Evolutionary conservation across 2,797 vertebrate genomes (phyloP).

Genomic region (Varecia variegata): DNA sequence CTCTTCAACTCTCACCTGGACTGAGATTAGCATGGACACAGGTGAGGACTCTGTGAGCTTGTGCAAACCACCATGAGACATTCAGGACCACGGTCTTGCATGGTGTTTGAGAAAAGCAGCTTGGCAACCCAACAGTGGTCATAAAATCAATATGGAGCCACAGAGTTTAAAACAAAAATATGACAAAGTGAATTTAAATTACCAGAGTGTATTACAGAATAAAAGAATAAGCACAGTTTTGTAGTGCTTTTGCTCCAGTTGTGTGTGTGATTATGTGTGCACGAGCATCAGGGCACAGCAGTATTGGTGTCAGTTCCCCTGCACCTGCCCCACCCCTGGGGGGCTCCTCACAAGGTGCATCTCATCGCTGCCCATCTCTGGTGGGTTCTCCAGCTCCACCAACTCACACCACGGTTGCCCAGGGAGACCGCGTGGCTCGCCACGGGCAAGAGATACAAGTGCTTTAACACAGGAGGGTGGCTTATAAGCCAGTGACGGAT

Average conservation of each 20-base stretch:
- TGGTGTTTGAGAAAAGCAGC: background rate
- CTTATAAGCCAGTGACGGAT: background rate
- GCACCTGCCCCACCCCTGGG: background rate
- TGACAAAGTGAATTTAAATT: background rate
- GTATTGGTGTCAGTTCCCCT: background rate
- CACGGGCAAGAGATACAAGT: fast-evolving
- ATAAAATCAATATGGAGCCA: background rate
- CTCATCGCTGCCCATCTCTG: background rate
- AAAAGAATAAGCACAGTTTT: background rate
- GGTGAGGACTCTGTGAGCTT: fast-evolving
- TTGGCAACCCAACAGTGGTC: background rate
- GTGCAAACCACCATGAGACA: background rate
- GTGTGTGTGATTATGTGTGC: background rate
- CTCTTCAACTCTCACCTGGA: background rate
- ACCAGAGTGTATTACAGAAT: background rate
- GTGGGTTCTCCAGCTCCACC: background rate
- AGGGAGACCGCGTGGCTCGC: background rate
- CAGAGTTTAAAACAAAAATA: background rate
- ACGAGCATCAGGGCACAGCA: no score
- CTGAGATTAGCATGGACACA: background rate
- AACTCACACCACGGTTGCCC: background rate
- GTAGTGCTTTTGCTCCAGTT: background rate
- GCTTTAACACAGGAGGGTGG: background rate
- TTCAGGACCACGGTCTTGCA: background rate
- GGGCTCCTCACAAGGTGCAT: background rate